Evolutionary conservation across 2,113 vertebrate species (phyloP).

Genomic region (Ailurus styani): DNA sequence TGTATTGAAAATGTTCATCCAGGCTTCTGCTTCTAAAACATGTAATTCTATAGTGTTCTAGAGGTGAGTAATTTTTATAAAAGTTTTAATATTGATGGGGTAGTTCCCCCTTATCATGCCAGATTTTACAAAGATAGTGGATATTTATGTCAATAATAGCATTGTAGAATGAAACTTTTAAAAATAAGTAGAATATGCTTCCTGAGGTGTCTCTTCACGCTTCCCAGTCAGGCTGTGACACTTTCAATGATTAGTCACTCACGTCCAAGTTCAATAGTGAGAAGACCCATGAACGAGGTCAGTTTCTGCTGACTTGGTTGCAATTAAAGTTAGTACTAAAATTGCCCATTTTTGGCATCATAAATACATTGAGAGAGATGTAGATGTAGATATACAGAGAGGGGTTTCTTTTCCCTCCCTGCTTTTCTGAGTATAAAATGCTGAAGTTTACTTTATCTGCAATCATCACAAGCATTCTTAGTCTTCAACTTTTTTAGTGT

Average conservation of each 20-base stretch:
- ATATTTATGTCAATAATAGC: not conserved
- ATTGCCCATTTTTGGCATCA: not conserved
- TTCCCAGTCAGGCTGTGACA: not conserved
- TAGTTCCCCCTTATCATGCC: not conserved
- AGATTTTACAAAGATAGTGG: not conserved
- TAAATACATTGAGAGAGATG: not conserved
- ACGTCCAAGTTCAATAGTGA: not conserved
- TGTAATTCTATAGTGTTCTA: not conserved
- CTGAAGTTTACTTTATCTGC: not conserved
- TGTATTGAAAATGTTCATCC: not conserved
- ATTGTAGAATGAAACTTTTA: not conserved
- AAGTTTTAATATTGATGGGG: not conserved
- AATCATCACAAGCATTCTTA: not conserved
- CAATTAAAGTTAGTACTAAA: not conserved
- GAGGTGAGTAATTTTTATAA: not conserved
- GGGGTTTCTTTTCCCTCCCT: not conserved
- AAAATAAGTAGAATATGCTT: not conserved
- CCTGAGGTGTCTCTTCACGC: not conserved
- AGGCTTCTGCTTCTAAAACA: not conserved
- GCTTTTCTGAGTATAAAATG: not conserved
- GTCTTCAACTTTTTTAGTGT: not conserved
- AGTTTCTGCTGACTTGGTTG: not conserved
- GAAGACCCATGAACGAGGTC: not conserved
- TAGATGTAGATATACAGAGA: not conserved
- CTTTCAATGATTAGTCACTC: not conserved